These are phyloP conservation scores for Pollenia labialis DNA, from an alignment of 2,888 invertebrate species.

Conservation along the genomic window DNA sequence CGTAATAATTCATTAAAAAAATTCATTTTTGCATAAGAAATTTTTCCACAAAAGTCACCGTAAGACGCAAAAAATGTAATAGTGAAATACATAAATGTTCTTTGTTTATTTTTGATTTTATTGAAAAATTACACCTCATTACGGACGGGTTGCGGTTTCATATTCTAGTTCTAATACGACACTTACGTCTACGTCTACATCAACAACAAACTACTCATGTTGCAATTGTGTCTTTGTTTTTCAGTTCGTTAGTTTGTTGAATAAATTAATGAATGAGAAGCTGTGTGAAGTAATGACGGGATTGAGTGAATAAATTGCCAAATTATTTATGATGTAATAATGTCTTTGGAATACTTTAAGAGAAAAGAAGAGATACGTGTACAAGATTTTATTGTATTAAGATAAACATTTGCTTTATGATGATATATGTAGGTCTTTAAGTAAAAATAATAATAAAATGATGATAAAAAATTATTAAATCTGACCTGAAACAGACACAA, in stretches of 20 bases:
- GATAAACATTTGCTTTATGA: background rate
- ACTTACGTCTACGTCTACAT: background rate
- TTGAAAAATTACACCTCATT: slow-evolving; percentile 68
- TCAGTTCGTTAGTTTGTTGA: background rate
- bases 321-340: slow-evolving; percentile 27
- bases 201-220: background rate
- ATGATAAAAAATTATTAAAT: background rate
- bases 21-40: slow-evolving; percentile 49
- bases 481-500: background rate
- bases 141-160: slow-evolving; percentile 21
- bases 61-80: slow-evolving; percentile 7
- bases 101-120: slow-evolving; percentile 43
- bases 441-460: slow-evolving; percentile 10
- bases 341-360: slow-evolving; percentile 1
- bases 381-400: background rate
- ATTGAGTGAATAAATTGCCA: slow-evolving; percentile 19
- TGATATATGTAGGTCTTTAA: slow-evolving; percentile 64
- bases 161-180: background rate
- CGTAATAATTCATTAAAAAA: slow-evolving; percentile 40
- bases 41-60: background rate
- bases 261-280: slow-evolving; percentile 36
- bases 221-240: slow-evolving; percentile 11
- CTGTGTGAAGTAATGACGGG: slow-evolving; percentile 8
- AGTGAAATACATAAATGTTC: background rate
- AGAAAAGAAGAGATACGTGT: background rate